Percentiles rank a stretch among this genome's conserved stretches.
phyloP scores from a whole-genome alignment of 1,140 invertebrate genomes.

The Drosophila cardini region DNA sequence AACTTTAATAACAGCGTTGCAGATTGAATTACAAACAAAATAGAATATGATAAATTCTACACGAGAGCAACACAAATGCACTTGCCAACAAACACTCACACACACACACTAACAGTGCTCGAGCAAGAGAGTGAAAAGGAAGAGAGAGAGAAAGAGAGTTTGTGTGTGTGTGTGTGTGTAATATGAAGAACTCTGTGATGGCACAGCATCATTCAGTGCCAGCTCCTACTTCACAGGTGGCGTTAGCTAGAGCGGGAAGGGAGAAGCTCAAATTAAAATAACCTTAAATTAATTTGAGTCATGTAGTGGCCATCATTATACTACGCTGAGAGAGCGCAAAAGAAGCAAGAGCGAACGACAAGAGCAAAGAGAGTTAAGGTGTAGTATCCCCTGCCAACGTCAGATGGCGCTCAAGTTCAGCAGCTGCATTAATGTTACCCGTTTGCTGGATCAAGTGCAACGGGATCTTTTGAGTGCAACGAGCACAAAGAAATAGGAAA shows the following conservation, averaged over 20 bases:
- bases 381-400: background rate
- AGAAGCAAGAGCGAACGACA: background rate
- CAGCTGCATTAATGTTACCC: constrained; percentile 23
- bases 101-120: constrained; percentile 9
- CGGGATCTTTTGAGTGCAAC: constrained; percentile 17
- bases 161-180: constrained; percentile 32
- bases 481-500: constrained; percentile 38
- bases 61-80: constrained; percentile 70
- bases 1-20: constrained; percentile 77
- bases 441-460: constrained; percentile 32
- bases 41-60: constrained; percentile 83
- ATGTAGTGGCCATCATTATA: constrained; percentile 62
- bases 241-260: constrained; percentile 39
- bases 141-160: constrained; percentile 5
- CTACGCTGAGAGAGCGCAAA: background rate
- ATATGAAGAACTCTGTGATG: constrained; percentile 67
- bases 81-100: constrained; percentile 35
- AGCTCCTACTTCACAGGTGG: constrained; percentile 30
- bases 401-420: constrained; percentile 33
- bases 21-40: constrained; percentile 81
- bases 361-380: background rate
- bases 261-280: constrained; percentile 77
- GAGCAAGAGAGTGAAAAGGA: constrained; percentile 4
- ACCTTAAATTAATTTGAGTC: constrained; percentile 80
- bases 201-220: constrained; percentile 50